A percentile compares a stretch with the other conserved stretches of the same genome.
Evolutionary conservation across 2,113 vertebrate genomes (phyloP).

Genomic region (Nicator chloris): DNA sequence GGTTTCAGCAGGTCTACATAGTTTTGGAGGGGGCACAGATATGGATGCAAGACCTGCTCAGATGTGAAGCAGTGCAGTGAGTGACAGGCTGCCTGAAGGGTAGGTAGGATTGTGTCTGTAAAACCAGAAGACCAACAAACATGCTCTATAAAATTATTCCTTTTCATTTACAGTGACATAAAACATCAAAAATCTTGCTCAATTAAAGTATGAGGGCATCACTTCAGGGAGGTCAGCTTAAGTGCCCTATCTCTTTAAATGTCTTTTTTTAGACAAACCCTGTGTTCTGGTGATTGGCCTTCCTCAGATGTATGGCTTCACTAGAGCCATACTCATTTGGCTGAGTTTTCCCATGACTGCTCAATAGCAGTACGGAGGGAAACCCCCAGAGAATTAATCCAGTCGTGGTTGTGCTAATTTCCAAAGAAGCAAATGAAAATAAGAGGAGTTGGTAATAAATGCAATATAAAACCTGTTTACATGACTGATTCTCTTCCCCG

Average conservation of each 20-base stretch:
- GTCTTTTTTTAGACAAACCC: constrained; percentile 44
- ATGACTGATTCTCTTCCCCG: neutral
- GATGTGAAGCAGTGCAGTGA: neutral
- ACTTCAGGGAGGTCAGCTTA: constrained; percentile 29
- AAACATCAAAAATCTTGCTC: constrained; percentile 37
- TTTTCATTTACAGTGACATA: constrained; percentile 16
- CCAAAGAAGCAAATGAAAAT: constrained; percentile 38
- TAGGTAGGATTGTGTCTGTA: neutral
- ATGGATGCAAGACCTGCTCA: neutral
- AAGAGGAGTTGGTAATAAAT: constrained; percentile 41
- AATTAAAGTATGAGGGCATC: constrained; percentile 53
- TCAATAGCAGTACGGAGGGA: constrained; percentile 52
- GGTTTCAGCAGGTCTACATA: neutral
- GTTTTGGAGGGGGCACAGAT: neutral
- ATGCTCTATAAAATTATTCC: neutral
- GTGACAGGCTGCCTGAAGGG: neutral
- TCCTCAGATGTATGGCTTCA: constrained; percentile 41
- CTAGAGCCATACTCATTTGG: constrained; percentile 32
- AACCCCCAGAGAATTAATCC: constrained; percentile 55
- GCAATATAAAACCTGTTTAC: constrained; percentile 52
- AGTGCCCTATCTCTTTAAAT: constrained; percentile 38
- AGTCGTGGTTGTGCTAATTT: constrained; percentile 52
- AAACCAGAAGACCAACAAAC: neutral
- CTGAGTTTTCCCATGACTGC: constrained; percentile 58
- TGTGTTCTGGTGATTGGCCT: constrained; percentile 43